Evolutionary conservation across 2,113 vertebrate species (phyloP).

Genomic region (Desmodus rotundus): DNA sequence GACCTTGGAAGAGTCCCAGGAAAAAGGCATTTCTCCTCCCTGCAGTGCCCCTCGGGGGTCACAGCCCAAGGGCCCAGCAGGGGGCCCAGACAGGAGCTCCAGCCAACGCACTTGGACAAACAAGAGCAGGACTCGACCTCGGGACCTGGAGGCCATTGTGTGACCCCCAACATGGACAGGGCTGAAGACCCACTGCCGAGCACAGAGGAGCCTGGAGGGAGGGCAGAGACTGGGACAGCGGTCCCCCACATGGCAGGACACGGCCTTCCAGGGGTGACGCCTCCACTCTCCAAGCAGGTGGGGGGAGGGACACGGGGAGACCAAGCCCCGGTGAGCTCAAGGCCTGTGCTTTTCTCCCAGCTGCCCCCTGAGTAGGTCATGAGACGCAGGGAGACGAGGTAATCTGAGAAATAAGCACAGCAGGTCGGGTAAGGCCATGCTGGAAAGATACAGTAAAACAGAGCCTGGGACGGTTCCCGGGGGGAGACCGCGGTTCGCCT

Average conservation of each 20-base stretch:
- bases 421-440: too few species aligned
- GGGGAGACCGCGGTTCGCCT: too few species aligned
- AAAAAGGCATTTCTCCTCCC: background rate
- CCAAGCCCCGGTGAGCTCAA: background rate
- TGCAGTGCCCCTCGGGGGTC: background rate
- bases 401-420: background rate
- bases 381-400: too few species aligned
- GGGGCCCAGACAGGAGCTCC: background rate
- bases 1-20: background rate
- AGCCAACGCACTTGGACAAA: background rate
- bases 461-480: too few species aligned
- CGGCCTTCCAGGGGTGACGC: background rate
- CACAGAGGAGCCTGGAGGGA: background rate
- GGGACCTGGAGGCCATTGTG: background rate
- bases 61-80: background rate
- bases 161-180: background rate
- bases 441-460: accelerated
- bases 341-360: background rate
- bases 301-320: background rate
- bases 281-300: background rate
- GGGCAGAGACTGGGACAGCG: background rate
- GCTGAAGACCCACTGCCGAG: background rate
- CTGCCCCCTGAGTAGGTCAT: accelerated
- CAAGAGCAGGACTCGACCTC: background rate
- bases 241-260: background rate